Conservation (phyloP, 2,113 vertebrate genomes). For the Polypterus bichir region DNA sequence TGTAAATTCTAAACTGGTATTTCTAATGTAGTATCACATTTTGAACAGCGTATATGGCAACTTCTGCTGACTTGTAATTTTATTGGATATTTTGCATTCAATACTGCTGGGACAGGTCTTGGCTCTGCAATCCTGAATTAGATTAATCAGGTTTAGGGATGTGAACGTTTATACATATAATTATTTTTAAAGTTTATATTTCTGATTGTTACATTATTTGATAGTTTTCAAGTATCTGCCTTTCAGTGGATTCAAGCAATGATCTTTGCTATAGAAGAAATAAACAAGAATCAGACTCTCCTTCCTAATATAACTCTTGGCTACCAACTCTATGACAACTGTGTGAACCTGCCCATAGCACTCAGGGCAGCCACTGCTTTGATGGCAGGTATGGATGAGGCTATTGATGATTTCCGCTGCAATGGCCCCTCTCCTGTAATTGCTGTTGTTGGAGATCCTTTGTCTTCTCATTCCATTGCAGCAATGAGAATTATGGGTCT, state of each 20-base stretch:
- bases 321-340: constrained; percentile 37
- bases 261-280: constrained; percentile 38
- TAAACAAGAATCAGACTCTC: constrained; percentile 27
- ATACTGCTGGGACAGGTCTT: no score
- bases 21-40: no score
- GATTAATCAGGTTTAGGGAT: no score
- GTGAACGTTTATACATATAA: not conserved
- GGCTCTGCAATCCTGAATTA: no score
- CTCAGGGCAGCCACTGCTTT: constrained; percentile 27
- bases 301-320: constrained; percentile 33
- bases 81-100: no score
- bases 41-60: no score
- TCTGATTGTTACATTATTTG: constrained; percentile 1
- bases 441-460: constrained; percentile 31
- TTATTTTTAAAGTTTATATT: constrained; percentile 24
- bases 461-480: constrained; percentile 30
- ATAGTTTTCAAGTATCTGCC: constrained; percentile 31
- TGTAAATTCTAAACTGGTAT: no score
- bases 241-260: constrained; percentile 32
- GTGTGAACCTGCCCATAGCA: constrained; percentile 29
- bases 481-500: constrained; percentile 30
- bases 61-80: no score
- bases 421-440: constrained; percentile 14
- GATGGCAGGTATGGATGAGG: constrained; percentile 22
- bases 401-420: constrained; percentile 18